A percentile compares a stretch with the other conserved stretches of the same genome.
Evolutionary conservation across 2,888 invertebrate genomes (phyloP).

Genomic region (Campoplex capitator): DNA sequence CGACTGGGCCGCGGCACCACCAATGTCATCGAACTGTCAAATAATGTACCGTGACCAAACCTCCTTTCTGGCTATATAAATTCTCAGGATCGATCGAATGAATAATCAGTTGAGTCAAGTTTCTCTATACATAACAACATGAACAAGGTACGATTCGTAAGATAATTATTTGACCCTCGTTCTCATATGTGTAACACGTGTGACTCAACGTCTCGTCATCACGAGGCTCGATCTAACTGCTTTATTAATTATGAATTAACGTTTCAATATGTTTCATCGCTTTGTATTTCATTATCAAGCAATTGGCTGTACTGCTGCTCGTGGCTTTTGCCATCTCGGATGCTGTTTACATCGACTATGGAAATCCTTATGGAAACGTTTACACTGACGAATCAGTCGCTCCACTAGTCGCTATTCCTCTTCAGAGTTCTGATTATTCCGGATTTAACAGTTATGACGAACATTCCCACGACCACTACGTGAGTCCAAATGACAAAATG

Average conservation of each 20-base stretch:
- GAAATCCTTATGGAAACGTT: conserved; percentile 58
- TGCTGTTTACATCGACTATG: conserved; percentile 73
- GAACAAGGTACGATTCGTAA: conserved; percentile 59
- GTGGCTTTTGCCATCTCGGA: conserved; percentile 69
- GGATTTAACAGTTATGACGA: conserved; percentile 66
- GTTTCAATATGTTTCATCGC: neutral
- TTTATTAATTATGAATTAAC: neutral
- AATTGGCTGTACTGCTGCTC: conserved; percentile 67
- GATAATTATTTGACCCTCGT: conserved; percentile 24
- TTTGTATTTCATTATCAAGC: conserved; percentile 47
- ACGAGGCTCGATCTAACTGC: neutral
- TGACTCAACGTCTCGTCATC: neutral
- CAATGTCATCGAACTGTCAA: conserved; percentile 62
- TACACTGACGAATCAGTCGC: conserved; percentile 56
- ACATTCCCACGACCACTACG: conserved; percentile 74
- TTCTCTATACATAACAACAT: conserved; percentile 61
- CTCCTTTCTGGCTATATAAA: conserved; percentile 56
- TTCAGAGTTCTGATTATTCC: conserved; percentile 63
- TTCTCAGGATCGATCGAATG: conserved; percentile 46
- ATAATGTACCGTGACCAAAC: conserved; percentile 57
- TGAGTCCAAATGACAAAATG: conserved; percentile 66
- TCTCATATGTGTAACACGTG: conserved; percentile 1
- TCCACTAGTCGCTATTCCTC: conserved; percentile 63
- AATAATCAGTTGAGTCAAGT: conserved; percentile 58
- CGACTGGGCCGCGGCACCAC: conserved; percentile 15